Conservation (phyloP, 1,140 invertebrate species). For the Apis dorsata region DNA sequence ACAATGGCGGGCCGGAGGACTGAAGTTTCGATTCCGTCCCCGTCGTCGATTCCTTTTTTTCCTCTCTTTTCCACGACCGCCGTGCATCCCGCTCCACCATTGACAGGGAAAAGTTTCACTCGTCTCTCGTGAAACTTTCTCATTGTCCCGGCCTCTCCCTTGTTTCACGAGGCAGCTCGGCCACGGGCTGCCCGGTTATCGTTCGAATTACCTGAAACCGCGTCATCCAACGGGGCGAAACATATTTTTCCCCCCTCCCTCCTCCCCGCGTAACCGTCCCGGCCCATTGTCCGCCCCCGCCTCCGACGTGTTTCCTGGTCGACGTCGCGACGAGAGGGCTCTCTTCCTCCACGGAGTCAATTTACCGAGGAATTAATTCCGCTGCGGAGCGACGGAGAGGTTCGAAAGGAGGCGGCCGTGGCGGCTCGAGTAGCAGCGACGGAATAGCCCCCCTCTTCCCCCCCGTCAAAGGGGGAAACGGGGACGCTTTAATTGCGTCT, state of each 20-base stretch:
- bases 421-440: not conserved
- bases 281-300: not conserved
- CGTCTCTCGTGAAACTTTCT: conserved; percentile 45
- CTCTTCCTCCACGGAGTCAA: not conserved
- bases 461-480: conserved; percentile 1
- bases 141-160: conserved; percentile 30
- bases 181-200: conserved; percentile 24
- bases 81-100: not conserved
- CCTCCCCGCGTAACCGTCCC: not conserved
- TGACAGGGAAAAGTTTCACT: conserved; percentile 34
- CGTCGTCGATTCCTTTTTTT: conserved; percentile 9
- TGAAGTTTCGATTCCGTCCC: conserved; percentile 47
- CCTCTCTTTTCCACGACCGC: not conserved
- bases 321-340: conserved; percentile 20
- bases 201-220: conserved; percentile 24
- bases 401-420: not conserved
- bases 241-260: not conserved
- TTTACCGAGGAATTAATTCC: conserved; percentile 25
- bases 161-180: conserved; percentile 28
- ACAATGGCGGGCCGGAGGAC: conserved; percentile 26
- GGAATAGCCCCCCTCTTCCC: not conserved
- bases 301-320: not conserved
- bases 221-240: conserved; percentile 4
- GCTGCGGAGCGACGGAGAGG: not conserved
- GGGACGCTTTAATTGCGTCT: conserved; percentile 15